Conservation (phyloP, 2,888 invertebrate genomes). For the Drepanosiphum platanoidis region DNA sequence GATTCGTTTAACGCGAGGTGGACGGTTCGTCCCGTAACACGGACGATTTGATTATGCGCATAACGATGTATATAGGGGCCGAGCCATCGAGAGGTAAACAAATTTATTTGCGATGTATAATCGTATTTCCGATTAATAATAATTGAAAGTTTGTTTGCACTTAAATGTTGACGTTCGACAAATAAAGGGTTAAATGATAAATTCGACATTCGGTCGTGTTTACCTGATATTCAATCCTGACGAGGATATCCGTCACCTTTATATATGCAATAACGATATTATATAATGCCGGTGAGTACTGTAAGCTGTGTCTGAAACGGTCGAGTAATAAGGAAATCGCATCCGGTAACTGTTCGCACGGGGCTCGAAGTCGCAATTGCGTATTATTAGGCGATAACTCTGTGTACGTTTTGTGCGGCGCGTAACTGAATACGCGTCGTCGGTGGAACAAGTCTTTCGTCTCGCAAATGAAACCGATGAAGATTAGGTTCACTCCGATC, state of each 20-base stretch:
- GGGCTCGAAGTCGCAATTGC: too few relatives aligned
- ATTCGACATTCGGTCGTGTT: neutral
- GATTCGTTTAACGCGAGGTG: neutral
- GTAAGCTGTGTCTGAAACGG: too few relatives aligned
- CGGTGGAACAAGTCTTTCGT: too few relatives aligned
- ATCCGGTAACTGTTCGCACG: too few relatives aligned
- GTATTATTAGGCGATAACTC: too few relatives aligned
- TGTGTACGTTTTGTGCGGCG: too few relatives aligned
- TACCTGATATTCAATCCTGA: neutral
- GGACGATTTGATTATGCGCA: neutral
- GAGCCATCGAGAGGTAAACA: neutral
- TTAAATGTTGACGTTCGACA: neutral
- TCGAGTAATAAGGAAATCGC: too few relatives aligned
- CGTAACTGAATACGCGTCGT: too few relatives aligned
- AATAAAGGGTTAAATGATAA: neutral
- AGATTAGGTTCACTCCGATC: too few relatives aligned
- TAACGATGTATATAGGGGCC: neutral
- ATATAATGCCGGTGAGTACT: too few relatives aligned
- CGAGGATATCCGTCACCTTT: neutral
- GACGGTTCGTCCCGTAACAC: neutral
- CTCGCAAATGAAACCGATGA: too few relatives aligned
- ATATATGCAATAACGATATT: neutral
- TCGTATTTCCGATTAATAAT: conserved; percentile 1
- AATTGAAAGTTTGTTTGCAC: neutral
- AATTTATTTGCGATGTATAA: neutral